Evolutionary conservation across 2,113 vertebrate genomes (phyloP), one percentile per base, ranked within the genome.

Genomic region (Nothoprocta pentlandii): DNA sequence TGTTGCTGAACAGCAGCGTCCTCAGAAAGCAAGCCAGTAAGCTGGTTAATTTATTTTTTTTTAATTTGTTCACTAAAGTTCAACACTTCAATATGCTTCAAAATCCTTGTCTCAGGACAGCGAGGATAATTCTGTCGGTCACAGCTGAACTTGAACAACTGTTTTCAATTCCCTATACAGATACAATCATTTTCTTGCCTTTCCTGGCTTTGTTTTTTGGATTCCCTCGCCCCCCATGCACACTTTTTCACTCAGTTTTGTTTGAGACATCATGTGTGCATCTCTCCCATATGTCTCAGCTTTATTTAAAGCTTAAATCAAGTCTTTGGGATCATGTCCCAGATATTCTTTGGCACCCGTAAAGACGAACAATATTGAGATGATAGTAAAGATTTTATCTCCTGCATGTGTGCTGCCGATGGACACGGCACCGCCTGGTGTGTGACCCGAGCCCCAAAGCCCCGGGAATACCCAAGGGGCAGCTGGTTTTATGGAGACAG

Each of bases 311-410:
- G 74, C 30, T 44, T 61, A 69, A 87, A 85, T 39, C 36, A 90
- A 94, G 8, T 76, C 90, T 73, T 92, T 85, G 95, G 94, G 83
- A 81, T 90, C 9, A 6, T 26, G 68, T 90, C 90, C 82, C 73
- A 96, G 76, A 80, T 95, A 86, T 47, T 54, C 64, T 94, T 94
- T 90, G 85, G 80, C 94, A 81, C 73, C 69, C 87, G 66, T 39
- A 88, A 64, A 62, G 84, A 84, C 61, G 44, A 61, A 16, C 32
- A 86, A 68, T 64, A 86, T 89, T 91, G 87, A 95, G 53, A 56
- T 49, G 69, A 73, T 79, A 79, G 54, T 83, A 58, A 80, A 76
- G 36, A 42, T 79, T 89, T 88, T n/a, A 25, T 51, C 28, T 73
- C 76, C 30, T 49, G 34, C 20, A 13, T 76, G n/a, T 73, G 10